Base-by-base conservation (phyloP, 2,888 invertebrate genomes). In the Oligia latruncula region DNA sequence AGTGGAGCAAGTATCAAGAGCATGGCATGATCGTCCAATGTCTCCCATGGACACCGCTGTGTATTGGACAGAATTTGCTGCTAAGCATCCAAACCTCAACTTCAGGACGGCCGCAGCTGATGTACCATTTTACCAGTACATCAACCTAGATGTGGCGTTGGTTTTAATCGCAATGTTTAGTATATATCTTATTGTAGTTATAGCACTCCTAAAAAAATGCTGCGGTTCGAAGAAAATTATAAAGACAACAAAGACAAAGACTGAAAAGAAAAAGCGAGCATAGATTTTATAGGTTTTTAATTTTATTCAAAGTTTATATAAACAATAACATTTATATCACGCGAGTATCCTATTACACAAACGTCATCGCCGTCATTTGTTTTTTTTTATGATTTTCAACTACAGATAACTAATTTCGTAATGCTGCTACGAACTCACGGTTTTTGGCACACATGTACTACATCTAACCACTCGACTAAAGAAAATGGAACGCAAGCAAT, bases 51-150 rank as follows among this genome's bases (percentile, higher is more conserved):
- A 98, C 71, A 97, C 97, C 0, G 97, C 98, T 3, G 92, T 97
- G 20, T 98, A 96, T 91, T 98, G 98, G 98, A 97, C 97, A 2
- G 98, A 98, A 90, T 98, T 97, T 89, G 97, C 97, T 0, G 97
- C 97, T 13, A 95, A 96, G 77, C 95, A 97, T 87, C 92, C 96
- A 15, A 97, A 97, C 81, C 91, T 94, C 55, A 94, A 93, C 1
- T 95, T 97, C 90, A 95, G 96, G 74, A 95, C 97, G 1, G 95
- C 97, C 1, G 97, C 97, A 3, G 97, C 97, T 0, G 97, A 97
- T 80, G 96, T 97, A 87, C 97, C 97, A 0, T 90, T 95, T 40
- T 97, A 97, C 88, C 97, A 97, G 86, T 97, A 97, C 87, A 90
- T 95, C 20, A 93, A 97, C 70, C 89, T 97, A 20, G 96, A 96